Conservation (phyloP, 2,888 invertebrate species). For the Lagria hirta region DNA sequence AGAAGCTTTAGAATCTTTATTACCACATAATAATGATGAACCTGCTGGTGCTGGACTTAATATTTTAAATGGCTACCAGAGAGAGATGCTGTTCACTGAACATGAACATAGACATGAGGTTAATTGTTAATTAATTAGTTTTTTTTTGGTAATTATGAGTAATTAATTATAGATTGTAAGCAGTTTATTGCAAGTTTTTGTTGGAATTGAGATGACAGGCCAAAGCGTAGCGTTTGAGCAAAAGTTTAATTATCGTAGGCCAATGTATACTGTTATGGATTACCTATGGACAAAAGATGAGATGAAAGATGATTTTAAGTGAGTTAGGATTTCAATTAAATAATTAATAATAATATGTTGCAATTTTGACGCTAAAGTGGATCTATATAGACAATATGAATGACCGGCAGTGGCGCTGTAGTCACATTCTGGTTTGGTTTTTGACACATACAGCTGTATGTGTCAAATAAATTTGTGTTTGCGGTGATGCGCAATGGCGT, state of each 20-base stretch:
- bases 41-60: slow-evolving; percentile 46
- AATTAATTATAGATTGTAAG: slow-evolving; percentile 66
- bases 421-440: too few species aligned
- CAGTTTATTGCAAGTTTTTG: slow-evolving; percentile 86
- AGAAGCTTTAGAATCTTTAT: slow-evolving; percentile 82
- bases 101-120: slow-evolving; percentile 75
- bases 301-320: slow-evolving; percentile 77
- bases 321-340: slow-evolving; percentile 42
- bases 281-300: slow-evolving; percentile 84
- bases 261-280: slow-evolving; percentile 93
- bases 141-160: neutral
- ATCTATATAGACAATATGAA: too few species aligned
- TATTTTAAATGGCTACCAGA: slow-evolving; percentile 59
- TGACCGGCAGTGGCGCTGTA: too few species aligned
- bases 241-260: slow-evolving; percentile 93
- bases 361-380: too few species aligned
- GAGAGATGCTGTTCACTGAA: slow-evolving; percentile 73
- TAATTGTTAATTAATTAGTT: slow-evolving; percentile 17
- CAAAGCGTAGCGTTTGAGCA: slow-evolving; percentile 95
- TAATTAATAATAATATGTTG: too few species aligned
- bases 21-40: slow-evolving; percentile 71
- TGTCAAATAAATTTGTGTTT: too few species aligned
- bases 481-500: too few species aligned
- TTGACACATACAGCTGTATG: too few species aligned
- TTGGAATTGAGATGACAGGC: slow-evolving; percentile 97